Evolutionary conservation across 30 jellyfish, hydroid and myxozoan genomes (phyloP).

Genomic region (Rhopilema esculentum): DNA sequence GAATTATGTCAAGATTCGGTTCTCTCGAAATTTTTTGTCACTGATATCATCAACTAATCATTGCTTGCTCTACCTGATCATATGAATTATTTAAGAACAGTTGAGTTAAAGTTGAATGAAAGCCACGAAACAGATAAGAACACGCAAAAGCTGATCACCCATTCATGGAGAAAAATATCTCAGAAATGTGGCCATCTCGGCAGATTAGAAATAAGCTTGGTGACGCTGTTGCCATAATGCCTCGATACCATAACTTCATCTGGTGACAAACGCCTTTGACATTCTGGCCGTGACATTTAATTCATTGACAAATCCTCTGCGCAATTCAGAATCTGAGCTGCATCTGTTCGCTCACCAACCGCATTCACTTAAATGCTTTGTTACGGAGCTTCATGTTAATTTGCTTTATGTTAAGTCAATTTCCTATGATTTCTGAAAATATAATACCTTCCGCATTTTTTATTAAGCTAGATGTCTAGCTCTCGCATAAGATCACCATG

Average conservation of each 20-base stretch:
- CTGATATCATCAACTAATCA: not conserved
- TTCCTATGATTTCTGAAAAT: constrained; percentile 11
- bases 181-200: not conserved
- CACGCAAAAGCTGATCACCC: not conserved
- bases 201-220: not conserved
- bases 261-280: not conserved
- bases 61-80: not conserved
- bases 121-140: not conserved
- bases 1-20: no score
- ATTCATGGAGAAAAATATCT: not conserved
- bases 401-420: constrained; percentile 11
- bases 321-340: not conserved
- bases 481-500: not conserved
- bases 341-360: not conserved
- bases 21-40: not conserved
- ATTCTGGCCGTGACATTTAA: not conserved
- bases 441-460: constrained; percentile 32
- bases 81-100: not conserved
- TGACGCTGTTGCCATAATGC: not conserved
- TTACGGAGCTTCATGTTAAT: constrained; percentile 10
- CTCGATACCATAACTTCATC: not conserved
- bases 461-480: not conserved
- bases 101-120: not conserved
- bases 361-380: not conserved
- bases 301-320: not conserved